Evolutionary conservation across 2,113 vertebrate species (phyloP).

Genomic region (Esox niger): DNA sequence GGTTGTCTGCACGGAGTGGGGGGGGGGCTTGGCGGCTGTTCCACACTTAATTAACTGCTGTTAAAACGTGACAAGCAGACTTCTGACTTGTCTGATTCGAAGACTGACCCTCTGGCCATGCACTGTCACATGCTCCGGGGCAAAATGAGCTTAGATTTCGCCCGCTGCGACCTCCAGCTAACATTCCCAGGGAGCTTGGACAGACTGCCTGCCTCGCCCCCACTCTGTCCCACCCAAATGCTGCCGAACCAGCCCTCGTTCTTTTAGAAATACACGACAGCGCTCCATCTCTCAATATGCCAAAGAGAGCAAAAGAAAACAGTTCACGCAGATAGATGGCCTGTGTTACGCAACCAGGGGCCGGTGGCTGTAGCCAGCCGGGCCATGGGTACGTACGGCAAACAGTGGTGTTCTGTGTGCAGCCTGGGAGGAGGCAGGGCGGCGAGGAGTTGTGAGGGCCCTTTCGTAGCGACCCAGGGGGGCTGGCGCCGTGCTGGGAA

Average conservation of each 20-base stretch:
- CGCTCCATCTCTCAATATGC: too few relatives aligned
- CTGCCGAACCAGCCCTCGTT: too few relatives aligned
- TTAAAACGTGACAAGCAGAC: slow-evolving; percentile 22
- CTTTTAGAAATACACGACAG: too few relatives aligned
- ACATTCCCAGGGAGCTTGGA: slow-evolving; percentile 20
- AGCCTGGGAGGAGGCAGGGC: slow-evolving; percentile 9
- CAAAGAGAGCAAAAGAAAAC: too few relatives aligned
- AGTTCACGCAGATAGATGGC: too few relatives aligned
- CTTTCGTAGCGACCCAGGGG: slow-evolving; percentile 13
- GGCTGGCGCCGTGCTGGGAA: slow-evolving; percentile 28
- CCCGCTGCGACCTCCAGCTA: not conserved
- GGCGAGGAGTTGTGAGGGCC: slow-evolving; percentile 1
- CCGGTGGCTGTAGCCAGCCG: too few relatives aligned
- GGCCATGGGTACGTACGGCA: too few relatives aligned
- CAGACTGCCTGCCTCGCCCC: not conserved
- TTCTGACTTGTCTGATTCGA: slow-evolving; percentile 8
- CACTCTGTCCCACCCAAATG: too few relatives aligned
- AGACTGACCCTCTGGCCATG: slow-evolving; percentile 1
- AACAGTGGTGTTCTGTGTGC: not conserved
- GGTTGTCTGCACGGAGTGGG: slow-evolving; percentile 1
- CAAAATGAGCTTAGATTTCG: slow-evolving; percentile 23
- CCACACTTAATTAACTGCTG: slow-evolving; percentile 19
- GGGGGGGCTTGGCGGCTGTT: slow-evolving; percentile 15
- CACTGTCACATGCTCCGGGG: slow-evolving; percentile 30
- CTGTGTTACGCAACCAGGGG: too few relatives aligned